A percentile compares a stretch with the other conserved stretches of the same genome.
Evolutionary conservation across 2,113 vertebrate genomes (phyloP).

Genomic region (Aegotheles bennettii): DNA sequence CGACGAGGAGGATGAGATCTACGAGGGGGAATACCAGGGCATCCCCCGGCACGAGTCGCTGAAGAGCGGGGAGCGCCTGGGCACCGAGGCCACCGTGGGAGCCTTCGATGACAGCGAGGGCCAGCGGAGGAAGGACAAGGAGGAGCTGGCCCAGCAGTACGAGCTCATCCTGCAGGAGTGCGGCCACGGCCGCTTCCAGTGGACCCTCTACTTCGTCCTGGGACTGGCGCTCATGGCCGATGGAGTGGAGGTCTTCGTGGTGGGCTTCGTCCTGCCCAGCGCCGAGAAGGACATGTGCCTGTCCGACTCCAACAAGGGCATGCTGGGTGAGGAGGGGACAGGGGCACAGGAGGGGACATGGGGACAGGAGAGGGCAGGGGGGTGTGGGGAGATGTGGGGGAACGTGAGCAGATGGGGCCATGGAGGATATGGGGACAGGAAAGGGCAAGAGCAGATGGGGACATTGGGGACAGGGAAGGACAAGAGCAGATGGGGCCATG

Average conservation of each 20-base stretch:
- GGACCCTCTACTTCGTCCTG: constrained; percentile 95
- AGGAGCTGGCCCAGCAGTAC: constrained; percentile 93
- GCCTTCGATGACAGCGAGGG: constrained; percentile 76
- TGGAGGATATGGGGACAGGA: not conserved
- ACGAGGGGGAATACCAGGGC: constrained; percentile 96
- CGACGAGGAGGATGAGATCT: constrained; percentile 96
- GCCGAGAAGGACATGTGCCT: constrained; percentile 98
- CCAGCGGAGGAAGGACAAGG: constrained; percentile 84
- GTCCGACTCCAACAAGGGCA: constrained; percentile 96
- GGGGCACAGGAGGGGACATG: too few species aligned
- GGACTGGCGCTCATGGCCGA: constrained; percentile 96
- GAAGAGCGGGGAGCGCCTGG: constrained; percentile 60
- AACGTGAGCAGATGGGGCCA: not conserved
- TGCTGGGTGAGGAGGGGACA: constrained; percentile 87
- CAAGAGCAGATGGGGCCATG: too few species aligned
- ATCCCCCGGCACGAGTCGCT: constrained; percentile 89
- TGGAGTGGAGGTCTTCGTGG: constrained; percentile 94
- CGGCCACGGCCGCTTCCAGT: constrained; percentile 95
- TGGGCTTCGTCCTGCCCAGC: constrained; percentile 94
- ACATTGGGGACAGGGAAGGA: too few species aligned
- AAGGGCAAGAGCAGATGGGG: too few species aligned
- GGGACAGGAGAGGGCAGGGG: accelerated
- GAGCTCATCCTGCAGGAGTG: constrained; percentile 95
- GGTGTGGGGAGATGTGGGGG: not conserved
- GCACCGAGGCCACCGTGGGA: not conserved